These are phyloP conservation scores for Gobius niger DNA, from an alignment of 2,113 vertebrate genomes.

Conservation along the genomic window DNA sequence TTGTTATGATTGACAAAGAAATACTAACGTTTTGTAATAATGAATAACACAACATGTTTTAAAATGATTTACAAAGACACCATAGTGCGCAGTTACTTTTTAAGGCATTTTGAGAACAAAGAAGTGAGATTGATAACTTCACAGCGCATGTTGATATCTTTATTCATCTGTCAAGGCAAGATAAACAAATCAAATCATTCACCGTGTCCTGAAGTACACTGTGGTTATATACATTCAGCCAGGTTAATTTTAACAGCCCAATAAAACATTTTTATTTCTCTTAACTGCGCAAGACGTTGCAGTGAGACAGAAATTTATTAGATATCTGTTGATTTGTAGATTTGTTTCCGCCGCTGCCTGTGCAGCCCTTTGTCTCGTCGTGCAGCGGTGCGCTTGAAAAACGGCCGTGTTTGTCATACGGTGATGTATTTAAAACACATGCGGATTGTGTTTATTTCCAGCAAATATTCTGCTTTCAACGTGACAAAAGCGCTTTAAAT, in stretches of 20 bases:
- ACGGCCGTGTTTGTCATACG: conserved; percentile 50
- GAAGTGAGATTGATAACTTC: conserved; percentile 12
- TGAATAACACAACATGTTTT: no score
- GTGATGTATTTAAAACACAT: conserved; percentile 54
- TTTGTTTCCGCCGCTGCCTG: conserved; percentile 8
- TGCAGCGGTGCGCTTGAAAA: conserved; percentile 26
- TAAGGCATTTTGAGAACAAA: conserved; percentile 16
- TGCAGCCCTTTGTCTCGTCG: conserved; percentile 30
- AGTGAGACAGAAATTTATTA: conserved; percentile 17
- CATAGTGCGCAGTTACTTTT: no score
- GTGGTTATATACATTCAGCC: conserved; percentile 18
- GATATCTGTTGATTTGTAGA: conserved; percentile 33
- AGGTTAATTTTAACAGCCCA: conserved; percentile 4
- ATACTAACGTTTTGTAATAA: no score
- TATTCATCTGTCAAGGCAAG: background rate
- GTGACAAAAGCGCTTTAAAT: conserved; percentile 21
- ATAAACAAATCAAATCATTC: conserved; percentile 1
- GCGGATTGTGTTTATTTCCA: conserved; percentile 47
- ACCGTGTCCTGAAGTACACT: conserved; percentile 1
- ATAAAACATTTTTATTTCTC: conserved; percentile 1
- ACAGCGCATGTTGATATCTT: background rate
- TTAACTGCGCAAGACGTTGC: conserved; percentile 7
- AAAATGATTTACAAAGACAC: no score
- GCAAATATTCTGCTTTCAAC: conserved; percentile 36
- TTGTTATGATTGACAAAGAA: no score